Base-by-base conservation (phyloP, 2,113 vertebrate species). In the Epinephelus lanceolatus region DNA sequence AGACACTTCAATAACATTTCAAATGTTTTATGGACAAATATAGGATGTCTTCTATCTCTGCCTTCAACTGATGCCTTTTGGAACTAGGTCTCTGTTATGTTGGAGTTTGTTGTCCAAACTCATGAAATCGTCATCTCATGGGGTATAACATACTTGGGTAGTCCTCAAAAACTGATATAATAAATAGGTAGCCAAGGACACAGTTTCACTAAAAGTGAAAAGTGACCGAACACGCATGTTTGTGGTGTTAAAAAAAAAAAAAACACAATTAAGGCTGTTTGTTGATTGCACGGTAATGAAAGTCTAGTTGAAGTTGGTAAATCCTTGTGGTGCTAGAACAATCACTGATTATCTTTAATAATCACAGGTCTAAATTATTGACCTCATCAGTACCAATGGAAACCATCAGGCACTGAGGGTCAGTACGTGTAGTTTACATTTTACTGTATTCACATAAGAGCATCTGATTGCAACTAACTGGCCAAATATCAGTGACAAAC, bases 1-100 rank as follows among this genome's bases (percentile, higher is more conserved):
- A 93, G 91, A 88, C 73, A 90, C 91, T 90, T 92, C 84, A 88
- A 89, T 90, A 76, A 91, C 81, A 87, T 91, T 83, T 87, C 52
- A 81, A 87, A 84, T 89, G 88, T 86, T 93, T 85, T 84, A 83
- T 85, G 85, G 89, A 87, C 87, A 80, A 88, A 89, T 91, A 80
- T 91, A 90, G 88, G 73, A 78, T 85, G 49, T 52, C 66, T 77
- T 87, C 62, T 81, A 59, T 83, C 80, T 80, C 71, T 80, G 69
- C 78, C 75, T 84, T 81, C 45, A 87, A 89, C 72, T 66, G 75
- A 62, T 25, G 74, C 51, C 74, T 84, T 55, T 75, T 68, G 69
- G 51, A 89, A 68, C 19, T 15, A 27, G 18, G 65, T 37, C 65
- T 71, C 57, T 40, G 56, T 71, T 77, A 11, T 60, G 45, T 80